Conservation (phyloP, 2,113 vertebrate species). For the Apeltes quadracus region DNA sequence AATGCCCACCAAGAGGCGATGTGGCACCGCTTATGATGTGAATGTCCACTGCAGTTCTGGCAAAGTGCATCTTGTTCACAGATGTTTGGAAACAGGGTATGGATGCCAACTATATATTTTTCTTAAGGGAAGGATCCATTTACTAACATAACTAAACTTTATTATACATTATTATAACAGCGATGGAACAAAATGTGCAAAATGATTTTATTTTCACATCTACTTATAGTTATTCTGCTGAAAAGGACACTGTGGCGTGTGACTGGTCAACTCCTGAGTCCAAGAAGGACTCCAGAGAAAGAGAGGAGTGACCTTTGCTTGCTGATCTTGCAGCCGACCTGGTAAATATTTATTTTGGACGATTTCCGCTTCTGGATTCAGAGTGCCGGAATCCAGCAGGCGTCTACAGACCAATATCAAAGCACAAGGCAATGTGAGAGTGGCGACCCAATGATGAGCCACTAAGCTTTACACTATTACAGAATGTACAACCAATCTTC, state of each 20-base stretch:
- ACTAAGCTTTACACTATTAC: slow-evolving; percentile 2
- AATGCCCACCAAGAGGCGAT: slow-evolving; percentile 50
- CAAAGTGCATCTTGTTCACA: neutral
- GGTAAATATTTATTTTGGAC: slow-evolving; percentile 80
- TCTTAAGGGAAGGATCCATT: neutral
- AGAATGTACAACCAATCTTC: slow-evolving; percentile 13
- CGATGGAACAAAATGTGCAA: neutral
- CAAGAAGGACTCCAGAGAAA: slow-evolving; percentile 22
- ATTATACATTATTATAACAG: neutral
- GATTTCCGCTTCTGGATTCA: slow-evolving; percentile 25
- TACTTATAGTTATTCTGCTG: neutral
- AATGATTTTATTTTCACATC: neutral
- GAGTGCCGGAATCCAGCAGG: slow-evolving; percentile 36
- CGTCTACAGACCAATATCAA: slow-evolving; percentile 18
- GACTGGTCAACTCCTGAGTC: neutral
- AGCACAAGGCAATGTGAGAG: slow-evolving; percentile 23
- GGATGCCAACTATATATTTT: neutral
- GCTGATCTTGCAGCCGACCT: slow-evolving; percentile 59
- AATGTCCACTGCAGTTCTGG: neutral
- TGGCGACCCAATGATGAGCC: slow-evolving; percentile 26
- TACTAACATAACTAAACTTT: neutral
- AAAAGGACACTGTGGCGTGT: neutral
- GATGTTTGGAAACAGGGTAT: neutral
- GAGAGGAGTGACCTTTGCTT: slow-evolving; percentile 67
- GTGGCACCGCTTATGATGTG: neutral